phyloP scores from a whole-genome alignment of 1,140 invertebrate species.

The Musca domestica region DNA sequence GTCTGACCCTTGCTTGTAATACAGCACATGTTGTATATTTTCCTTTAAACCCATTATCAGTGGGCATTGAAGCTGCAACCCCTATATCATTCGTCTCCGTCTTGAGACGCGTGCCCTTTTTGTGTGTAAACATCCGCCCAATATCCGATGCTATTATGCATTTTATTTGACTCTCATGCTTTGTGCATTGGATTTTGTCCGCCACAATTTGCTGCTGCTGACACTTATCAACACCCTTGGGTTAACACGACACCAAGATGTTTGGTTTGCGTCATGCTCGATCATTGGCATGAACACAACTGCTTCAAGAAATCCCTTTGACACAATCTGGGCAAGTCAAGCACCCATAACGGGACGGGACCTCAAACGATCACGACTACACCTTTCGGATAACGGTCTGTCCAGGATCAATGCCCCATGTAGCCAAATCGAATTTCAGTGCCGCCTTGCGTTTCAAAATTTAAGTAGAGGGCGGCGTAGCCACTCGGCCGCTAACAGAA shows the following conservation, averaged over 20 bases:
- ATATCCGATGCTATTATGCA: conserved; percentile 6
- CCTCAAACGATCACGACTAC: conserved; percentile 1
- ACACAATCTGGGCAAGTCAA: conserved; percentile 10
- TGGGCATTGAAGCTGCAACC: no score
- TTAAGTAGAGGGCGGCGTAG: no score
- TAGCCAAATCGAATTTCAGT: no score
- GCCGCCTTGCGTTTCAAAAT: no score
- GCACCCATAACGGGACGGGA: not conserved
- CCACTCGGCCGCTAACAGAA: not conserved
- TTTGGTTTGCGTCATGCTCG: not conserved
- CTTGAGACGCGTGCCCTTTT: conserved; percentile 10
- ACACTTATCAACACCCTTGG: conserved; percentile 1
- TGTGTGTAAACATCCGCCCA: conserved; percentile 12
- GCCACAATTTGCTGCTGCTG: conserved; percentile 7
- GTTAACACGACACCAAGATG: not conserved
- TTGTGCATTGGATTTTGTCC: not conserved
- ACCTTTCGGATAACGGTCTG: no score
- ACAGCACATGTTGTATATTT: no score
- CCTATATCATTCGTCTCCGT: not conserved
- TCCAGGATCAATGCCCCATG: no score
- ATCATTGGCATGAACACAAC: not conserved
- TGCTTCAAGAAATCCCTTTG: not conserved
- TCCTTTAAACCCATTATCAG: no score
- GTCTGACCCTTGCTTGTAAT: no score
- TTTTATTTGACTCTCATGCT: conserved; percentile 7